These are phyloP conservation scores for Xyrauchen texanus DNA, from an alignment of 2,113 vertebrate species.

Conservation along the genomic window DNA sequence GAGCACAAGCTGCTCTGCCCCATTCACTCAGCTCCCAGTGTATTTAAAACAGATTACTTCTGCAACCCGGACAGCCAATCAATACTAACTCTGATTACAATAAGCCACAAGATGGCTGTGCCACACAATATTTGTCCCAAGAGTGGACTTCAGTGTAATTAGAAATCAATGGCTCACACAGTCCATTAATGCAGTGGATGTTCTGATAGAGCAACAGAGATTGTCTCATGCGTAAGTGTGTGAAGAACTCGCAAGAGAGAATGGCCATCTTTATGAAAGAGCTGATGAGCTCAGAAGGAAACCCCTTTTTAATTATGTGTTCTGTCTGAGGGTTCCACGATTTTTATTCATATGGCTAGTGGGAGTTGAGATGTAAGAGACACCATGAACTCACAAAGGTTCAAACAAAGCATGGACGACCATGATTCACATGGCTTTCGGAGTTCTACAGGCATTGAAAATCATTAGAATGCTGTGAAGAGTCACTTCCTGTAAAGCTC, in stretches of 20 bases:
- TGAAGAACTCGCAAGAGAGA: not conserved
- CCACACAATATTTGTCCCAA: constrained; percentile 75
- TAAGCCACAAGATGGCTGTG: constrained; percentile 73
- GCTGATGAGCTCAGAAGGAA: not conserved
- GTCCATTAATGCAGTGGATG: constrained; percentile 54
- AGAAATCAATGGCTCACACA: constrained; percentile 84
- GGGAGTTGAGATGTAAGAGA: not conserved
- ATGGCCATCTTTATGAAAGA: not conserved
- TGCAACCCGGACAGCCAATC: constrained; percentile 77
- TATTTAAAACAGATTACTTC: constrained; percentile 86
- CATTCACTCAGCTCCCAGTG: constrained; percentile 58
- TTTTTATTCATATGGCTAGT: not conserved
- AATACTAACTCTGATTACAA: constrained; percentile 78
- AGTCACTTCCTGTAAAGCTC: too few species aligned
- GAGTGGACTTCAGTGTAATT: constrained; percentile 83
- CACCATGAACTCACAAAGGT: not conserved
- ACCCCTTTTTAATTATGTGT: not conserved
- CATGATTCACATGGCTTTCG: not conserved
- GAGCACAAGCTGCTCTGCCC: constrained; percentile 67
- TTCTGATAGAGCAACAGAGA: constrained; percentile 32
- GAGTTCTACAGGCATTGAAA: too few species aligned
- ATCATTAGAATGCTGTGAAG: too few species aligned
- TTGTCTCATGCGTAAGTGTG: not conserved
- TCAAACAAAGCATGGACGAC: not conserved
- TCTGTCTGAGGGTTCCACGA: not conserved